Conservation (phyloP, 2,113 vertebrate genomes). For the Equus przewalskii region DNA sequence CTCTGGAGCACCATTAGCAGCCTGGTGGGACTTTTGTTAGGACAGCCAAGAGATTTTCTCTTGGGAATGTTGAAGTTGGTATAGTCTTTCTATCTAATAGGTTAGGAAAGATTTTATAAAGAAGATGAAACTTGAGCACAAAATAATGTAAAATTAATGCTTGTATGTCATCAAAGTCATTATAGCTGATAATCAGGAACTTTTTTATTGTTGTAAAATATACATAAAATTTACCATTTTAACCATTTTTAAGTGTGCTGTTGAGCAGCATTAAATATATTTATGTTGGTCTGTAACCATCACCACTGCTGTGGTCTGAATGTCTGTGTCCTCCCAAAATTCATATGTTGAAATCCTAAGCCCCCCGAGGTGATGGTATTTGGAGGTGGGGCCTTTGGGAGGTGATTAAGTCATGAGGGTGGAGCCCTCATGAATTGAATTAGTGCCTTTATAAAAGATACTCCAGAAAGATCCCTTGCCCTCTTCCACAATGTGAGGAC, state of each 20-base stretch:
- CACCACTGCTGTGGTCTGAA: not conserved
- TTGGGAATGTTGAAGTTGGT: conserved; percentile 69
- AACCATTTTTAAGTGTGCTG: not conserved
- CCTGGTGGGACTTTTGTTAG: conserved; percentile 47
- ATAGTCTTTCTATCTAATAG: not conserved
- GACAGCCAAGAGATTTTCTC: conserved; percentile 8
- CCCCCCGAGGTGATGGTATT: not conserved
- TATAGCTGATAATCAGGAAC: not conserved
- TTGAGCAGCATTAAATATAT: not conserved
- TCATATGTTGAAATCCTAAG: not conserved
- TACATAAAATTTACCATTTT: not conserved
- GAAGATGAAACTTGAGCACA: not conserved
- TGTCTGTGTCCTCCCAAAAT: not conserved
- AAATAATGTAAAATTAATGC: not conserved
- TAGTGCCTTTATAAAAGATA: not conserved
- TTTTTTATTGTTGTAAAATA: not conserved
- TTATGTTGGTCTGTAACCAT: not conserved
- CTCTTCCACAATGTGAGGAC: not conserved
- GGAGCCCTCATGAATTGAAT: too few species aligned
- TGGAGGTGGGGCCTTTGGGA: not conserved
- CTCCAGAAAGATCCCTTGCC: not conserved
- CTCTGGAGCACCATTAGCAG: conserved; percentile 67
- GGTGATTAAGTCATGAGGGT: not conserved
- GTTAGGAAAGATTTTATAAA: not conserved
- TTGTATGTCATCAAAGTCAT: not conserved